Evolutionary conservation across 2,888 invertebrate species (phyloP).

Genomic region (Periphyllus acericola): DNA sequence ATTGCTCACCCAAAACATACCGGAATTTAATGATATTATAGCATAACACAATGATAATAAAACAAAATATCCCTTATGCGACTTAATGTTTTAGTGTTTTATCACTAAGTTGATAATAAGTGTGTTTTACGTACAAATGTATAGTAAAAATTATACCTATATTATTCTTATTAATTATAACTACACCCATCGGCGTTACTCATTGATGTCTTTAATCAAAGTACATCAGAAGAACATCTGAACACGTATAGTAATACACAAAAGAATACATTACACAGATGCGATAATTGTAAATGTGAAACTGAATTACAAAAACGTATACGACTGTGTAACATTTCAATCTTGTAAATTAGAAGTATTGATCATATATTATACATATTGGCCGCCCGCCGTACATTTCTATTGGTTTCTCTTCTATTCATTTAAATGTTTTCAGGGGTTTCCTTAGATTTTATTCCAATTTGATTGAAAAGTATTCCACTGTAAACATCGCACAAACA

Average conservation of each 20-base stretch:
- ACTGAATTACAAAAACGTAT: background rate
- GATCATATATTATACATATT: background rate
- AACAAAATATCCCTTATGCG: background rate
- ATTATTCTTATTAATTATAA: too few relatives aligned
- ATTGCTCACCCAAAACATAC: background rate
- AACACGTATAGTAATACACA: too few relatives aligned
- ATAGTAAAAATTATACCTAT: too few relatives aligned
- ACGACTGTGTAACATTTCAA: background rate
- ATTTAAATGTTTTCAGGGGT: conserved; percentile 3
- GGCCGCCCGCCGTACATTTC: background rate
- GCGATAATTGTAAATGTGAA: too few relatives aligned
- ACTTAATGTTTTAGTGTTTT: too few relatives aligned
- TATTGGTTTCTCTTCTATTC: conserved; percentile 24
- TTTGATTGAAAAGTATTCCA: conserved; percentile 5
- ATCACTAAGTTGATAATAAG: too few relatives aligned
- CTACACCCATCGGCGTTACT: too few relatives aligned
- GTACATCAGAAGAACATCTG: too few relatives aligned
- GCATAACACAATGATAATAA: background rate
- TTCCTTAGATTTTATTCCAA: conserved; percentile 17
- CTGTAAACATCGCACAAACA: background rate
- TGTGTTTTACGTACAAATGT: too few relatives aligned
- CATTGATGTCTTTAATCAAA: too few relatives aligned
- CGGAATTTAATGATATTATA: background rate
- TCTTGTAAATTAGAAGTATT: background rate
- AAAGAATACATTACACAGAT: too few relatives aligned